These are phyloP conservation scores for Diarsia mendica DNA, from an alignment of 2,888 invertebrate genomes.

Conservation along the genomic window DNA sequence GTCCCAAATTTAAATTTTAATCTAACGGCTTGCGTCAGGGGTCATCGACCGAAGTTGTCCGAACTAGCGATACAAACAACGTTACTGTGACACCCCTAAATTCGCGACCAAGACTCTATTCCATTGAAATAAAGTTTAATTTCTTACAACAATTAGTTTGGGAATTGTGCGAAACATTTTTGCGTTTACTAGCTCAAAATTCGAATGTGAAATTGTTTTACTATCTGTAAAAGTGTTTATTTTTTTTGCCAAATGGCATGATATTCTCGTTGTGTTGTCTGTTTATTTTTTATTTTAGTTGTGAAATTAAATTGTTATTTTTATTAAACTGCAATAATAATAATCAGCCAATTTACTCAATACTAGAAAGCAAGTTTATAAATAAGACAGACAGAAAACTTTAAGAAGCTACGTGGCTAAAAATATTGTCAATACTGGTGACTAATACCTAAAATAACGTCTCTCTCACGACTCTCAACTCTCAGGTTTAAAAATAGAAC, in stretches of 20 bases:
- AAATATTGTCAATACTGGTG: constrained; percentile 43
- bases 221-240: constrained; percentile 9
- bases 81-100: constrained; percentile 67
- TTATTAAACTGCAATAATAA: neutral
- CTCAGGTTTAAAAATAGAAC: constrained; percentile 42
- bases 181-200: constrained; percentile 45
- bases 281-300: neutral
- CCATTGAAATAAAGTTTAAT: constrained; percentile 67
- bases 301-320: neutral
- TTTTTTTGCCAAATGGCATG: constrained; percentile 14
- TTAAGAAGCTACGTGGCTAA: constrained; percentile 21
- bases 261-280: constrained; percentile 8
- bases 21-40: constrained; percentile 84
- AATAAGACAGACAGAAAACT: constrained; percentile 4
- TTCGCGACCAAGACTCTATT: constrained; percentile 68
- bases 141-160: constrained; percentile 67
- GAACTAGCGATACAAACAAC: constrained; percentile 77
- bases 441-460: constrained; percentile 49
- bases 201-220: constrained; percentile 43
- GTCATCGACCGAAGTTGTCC: constrained; percentile 83
- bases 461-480: constrained; percentile 1
- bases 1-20: constrained; percentile 87
- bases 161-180: constrained; percentile 32
- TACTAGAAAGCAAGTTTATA: neutral
- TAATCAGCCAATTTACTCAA: no score